phyloP scores from a whole-genome alignment of 2,113 vertebrate genomes.

The Psettodes erumei region DNA sequence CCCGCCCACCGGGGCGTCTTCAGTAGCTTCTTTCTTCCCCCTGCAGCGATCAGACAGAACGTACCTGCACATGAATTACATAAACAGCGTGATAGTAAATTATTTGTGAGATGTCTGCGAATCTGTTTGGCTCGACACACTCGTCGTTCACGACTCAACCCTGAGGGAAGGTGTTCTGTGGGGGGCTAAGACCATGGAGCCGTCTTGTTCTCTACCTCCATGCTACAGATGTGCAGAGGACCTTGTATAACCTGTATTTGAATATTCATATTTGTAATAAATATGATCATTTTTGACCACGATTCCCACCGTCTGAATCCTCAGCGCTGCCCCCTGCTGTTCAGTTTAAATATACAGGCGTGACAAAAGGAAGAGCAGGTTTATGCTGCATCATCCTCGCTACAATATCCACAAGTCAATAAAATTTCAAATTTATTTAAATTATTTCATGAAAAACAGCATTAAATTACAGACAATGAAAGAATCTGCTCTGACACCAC shows the following conservation, averaged over 20 bases:
- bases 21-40: neutral
- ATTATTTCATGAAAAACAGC: neutral
- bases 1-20: neutral
- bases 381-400: no score
- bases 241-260: conserved; percentile 11
- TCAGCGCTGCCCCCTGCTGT: no score
- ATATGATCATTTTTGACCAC: conserved; percentile 38
- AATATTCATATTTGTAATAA: conserved; percentile 46
- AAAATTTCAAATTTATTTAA: conserved; percentile 27
- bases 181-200: neutral
- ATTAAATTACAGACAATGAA: neutral
- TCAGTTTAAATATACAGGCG: no score
- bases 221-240: neutral
- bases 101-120: neutral
- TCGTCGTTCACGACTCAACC: neutral
- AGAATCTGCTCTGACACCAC: neutral
- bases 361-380: no score
- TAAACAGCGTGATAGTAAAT: no score
- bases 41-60: no score
- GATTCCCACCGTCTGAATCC: no score
- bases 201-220: neutral
- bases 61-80: neutral
- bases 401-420: neutral
- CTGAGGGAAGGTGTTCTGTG: neutral
- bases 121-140: neutral